Base-by-base conservation (phyloP, 53 echinoderm and acorn worm genomes). In the Stichopus horrens region DNA sequence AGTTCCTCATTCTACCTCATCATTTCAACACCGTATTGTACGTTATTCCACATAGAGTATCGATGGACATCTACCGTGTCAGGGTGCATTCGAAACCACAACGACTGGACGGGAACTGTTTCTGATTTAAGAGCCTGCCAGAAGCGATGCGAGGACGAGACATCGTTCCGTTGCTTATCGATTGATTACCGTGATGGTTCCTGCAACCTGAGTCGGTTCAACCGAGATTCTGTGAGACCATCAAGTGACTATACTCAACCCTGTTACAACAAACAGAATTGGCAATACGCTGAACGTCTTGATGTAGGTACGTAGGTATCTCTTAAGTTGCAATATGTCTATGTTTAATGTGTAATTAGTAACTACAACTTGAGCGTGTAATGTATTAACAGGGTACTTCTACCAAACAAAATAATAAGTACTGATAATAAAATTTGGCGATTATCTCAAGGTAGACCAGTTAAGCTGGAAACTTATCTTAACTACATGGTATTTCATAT, bases 121-220 rank as follows among this genome's bases (percentile, higher is more conserved):
- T 22, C 53, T 9, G 51, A 37, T 53, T 5, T 76, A 5, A 6
- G 6, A 23, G 23, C 51, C 6, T 76, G 76, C 19, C 76, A 76
- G 53, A 37, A 76, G 13, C 21, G 76, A 53, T 76, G 76, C 76
- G 53, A 8, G 51, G 76, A 76, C 23, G 76, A 76, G 19, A 76
- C 76, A 5, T 9, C 23, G 5, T 76, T 76, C 4, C 22, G 20
- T 8, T 76, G 76, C 13, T 14, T 76, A 7, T 76, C 76, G 11
- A 23, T 76, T 53, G 76, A 76, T 19, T 76, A 76, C 10, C 7
- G 9, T 21, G 51, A 13, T 6, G 9, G 53, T 10, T 5, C 5
- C 19, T 76, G 76, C 37, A 21, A 76, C 37, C 76, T 76, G 21
- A 76, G 76, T 37, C 51, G 76, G 6, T 76, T 76, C 23, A 76